phyloP scores from a whole-genome alignment of 2,797 vertebrate genomes.

The Galaxias olidus region DNA sequence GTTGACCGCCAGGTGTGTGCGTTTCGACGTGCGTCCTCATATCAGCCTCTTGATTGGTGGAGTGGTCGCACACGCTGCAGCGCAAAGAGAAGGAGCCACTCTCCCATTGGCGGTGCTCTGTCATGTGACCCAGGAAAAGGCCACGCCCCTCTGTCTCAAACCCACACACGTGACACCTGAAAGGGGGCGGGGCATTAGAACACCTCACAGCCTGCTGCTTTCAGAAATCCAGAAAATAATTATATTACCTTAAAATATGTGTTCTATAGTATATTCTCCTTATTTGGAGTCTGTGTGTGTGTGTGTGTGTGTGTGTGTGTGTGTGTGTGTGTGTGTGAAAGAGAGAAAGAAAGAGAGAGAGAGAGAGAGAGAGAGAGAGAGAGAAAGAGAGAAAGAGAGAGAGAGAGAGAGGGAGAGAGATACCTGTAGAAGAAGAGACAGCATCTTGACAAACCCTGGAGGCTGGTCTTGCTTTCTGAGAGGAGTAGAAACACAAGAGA shows the following conservation, averaged over 20 bases:
- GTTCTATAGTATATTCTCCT: too few relatives aligned
- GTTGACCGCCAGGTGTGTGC: conserved; percentile 34
- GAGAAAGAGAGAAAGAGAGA: conserved; percentile 24
- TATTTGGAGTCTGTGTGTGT: conserved; percentile 1
- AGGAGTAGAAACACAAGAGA: too few relatives aligned
- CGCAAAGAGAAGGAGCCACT: conserved; percentile 64
- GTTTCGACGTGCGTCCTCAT: conserved; percentile 63
- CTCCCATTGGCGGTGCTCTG: conserved; percentile 68
- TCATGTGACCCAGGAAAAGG: conserved; percentile 72
- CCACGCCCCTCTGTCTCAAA: conserved; percentile 62
- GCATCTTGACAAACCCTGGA: too few relatives aligned
- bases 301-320: conserved; percentile 13
- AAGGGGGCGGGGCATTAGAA: not conserved
- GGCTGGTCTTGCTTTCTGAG: too few relatives aligned
- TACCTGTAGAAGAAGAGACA: conserved; percentile 3
- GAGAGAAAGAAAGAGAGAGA: conserved; percentile 21
- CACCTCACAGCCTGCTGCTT: too few relatives aligned
- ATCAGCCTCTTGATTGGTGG: conserved; percentile 70
- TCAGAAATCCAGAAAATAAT: not conserved
- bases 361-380: conserved; percentile 26
- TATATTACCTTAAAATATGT: not conserved
- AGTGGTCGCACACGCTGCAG: conserved; percentile 67
- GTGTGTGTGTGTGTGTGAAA: conserved; percentile 42
- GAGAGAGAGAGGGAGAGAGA: conserved; percentile 19
- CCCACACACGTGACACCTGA: conserved; percentile 72